Percentiles rank a stretch among this genome's conserved stretches.
Evolutionary conservation across 2,113 vertebrate species (phyloP).

Genomic region (Macquaria ambigua): DNA sequence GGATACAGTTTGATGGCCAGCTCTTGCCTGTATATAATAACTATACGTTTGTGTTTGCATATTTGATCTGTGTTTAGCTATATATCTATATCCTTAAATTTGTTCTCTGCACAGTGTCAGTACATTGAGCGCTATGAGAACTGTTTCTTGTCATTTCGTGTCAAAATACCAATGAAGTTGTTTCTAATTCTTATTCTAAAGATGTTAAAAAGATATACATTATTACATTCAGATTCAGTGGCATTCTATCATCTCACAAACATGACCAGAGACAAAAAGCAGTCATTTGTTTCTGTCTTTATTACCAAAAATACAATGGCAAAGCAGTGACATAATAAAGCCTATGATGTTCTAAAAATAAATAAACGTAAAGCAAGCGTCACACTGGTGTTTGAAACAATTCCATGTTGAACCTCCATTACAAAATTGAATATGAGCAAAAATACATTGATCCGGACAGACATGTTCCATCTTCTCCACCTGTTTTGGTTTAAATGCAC

Average conservation of each 20-base stretch:
- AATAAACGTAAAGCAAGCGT: constrained; percentile 86
- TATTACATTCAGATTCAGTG: background rate
- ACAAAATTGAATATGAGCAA: constrained; percentile 49
- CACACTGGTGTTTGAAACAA: constrained; percentile 87
- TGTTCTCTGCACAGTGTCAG: no score
- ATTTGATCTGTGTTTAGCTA: background rate
- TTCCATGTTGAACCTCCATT: constrained; percentile 79
- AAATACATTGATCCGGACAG: constrained; percentile 74
- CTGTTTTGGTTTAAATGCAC: constrained; percentile 86
- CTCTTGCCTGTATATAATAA: background rate
- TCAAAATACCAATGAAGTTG: background rate
- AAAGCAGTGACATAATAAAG: constrained; percentile 91
- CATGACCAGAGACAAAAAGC: background rate
- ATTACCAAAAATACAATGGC: constrained; percentile 97
- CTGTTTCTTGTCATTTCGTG: background rate
- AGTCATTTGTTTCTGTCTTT: constrained; percentile 77
- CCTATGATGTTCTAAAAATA: constrained; percentile 94
- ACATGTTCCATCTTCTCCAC: constrained; percentile 48
- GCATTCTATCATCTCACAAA: background rate
- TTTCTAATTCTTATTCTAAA: no score
- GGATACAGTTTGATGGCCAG: background rate
- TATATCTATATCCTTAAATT: background rate
- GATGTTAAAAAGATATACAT: no score
- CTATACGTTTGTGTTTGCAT: background rate
- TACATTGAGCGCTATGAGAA: background rate